Evolutionary conservation across 2,113 vertebrate species (phyloP).

Genomic region (Malurus melanocephalus): DNA sequence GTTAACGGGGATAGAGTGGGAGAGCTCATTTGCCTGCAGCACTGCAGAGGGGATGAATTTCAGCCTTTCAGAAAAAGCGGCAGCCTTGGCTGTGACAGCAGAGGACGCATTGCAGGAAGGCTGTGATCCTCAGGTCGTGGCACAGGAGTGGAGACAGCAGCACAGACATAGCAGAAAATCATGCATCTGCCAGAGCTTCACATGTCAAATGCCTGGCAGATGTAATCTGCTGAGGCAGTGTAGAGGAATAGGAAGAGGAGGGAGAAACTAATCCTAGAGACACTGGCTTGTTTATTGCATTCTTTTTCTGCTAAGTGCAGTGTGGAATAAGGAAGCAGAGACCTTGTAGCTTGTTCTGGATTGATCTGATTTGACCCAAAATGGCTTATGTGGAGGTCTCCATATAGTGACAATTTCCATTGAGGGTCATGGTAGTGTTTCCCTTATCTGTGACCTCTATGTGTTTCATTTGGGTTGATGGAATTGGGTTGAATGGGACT

Average conservation of each 20-base stretch:
- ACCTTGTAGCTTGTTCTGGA: neutral
- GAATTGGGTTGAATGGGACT: neutral
- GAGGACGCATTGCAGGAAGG: neutral
- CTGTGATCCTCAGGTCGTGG: fast-evolving
- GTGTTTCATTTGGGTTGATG: neutral
- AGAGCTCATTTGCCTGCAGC: neutral
- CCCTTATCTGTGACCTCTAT: neutral
- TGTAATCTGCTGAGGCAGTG: neutral
- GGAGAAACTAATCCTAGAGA: neutral
- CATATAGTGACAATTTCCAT: neutral
- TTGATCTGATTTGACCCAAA: neutral
- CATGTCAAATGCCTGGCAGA: neutral
- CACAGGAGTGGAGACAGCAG: neutral
- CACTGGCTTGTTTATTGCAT: fast-evolving
- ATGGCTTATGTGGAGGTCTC: neutral
- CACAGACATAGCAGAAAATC: neutral
- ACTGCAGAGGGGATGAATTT: neutral
- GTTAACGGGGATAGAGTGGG: neutral
- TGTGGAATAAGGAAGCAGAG: neutral
- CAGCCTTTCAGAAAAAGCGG: neutral
- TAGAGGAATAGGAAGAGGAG: neutral
- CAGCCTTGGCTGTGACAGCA: neutral
- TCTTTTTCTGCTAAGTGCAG: neutral
- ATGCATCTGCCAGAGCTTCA: neutral
- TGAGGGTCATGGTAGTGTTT: neutral